phyloP scores from a whole-genome alignment of 2,888 invertebrate genomes.

The Hypolimnas misippus region DNA sequence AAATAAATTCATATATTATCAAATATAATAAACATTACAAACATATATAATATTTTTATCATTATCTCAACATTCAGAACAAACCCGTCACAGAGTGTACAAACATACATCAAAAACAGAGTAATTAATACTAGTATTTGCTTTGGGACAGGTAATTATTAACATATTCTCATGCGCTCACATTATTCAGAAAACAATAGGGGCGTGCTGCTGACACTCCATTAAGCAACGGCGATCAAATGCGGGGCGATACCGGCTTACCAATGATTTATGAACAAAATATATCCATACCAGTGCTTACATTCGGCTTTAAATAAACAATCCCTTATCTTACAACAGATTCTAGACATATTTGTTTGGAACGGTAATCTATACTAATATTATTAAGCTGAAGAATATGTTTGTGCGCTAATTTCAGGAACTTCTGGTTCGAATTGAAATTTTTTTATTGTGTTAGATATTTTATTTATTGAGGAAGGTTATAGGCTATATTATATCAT shows the following conservation, averaged over 20 bases:
- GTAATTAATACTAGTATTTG: constrained; percentile 55
- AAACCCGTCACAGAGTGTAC: not conserved
- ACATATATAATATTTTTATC: too few relatives aligned
- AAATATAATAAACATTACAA: too few relatives aligned
- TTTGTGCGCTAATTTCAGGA: too few relatives aligned
- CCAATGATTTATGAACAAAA: constrained; percentile 35
- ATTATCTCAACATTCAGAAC: too few relatives aligned
- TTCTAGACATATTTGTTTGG: not conserved
- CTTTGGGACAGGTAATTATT: constrained; percentile 70
- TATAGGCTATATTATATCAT: too few relatives aligned
- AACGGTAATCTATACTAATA: too few relatives aligned
- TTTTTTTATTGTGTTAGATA: too few relatives aligned
- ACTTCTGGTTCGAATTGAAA: too few relatives aligned
- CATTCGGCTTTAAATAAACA: not conserved
- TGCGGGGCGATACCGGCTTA: constrained; percentile 39
- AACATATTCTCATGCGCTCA: constrained; percentile 36
- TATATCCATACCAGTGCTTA: constrained; percentile 20
- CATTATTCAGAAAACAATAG: constrained; percentile 65
- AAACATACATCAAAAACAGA: constrained; percentile 9
- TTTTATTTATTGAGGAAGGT: too few relatives aligned
- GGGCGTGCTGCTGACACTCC: constrained; percentile 70
- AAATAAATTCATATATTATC: too few relatives aligned
- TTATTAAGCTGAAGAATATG: too few relatives aligned
- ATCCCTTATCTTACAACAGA: not conserved
- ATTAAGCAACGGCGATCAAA: constrained; percentile 57